Evolutionary conservation across 1,140 invertebrate species (phyloP).

Genomic region (Drosophila kurseongensis): DNA sequence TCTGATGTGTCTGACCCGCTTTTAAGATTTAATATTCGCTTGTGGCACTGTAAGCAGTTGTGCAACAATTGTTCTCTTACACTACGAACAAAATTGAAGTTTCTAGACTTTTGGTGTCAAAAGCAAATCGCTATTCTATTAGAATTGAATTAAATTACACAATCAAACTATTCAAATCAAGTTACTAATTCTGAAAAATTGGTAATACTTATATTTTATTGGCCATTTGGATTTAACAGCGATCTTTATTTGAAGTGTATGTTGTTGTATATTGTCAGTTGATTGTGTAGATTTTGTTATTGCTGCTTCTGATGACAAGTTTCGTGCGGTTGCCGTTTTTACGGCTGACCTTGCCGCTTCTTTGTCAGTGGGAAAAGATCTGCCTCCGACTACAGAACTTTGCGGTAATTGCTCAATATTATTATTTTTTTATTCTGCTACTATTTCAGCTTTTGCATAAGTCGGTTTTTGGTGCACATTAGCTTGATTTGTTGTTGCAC

Average conservation of each 20-base stretch:
- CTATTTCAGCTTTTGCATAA: constrained; percentile 30
- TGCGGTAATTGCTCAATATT: constrained; percentile 65
- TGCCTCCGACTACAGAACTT: constrained; percentile 39
- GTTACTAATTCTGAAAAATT: background rate
- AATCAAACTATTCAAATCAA: too few species aligned
- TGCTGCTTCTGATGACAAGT: constrained; percentile 47
- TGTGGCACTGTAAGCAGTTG: constrained; percentile 30
- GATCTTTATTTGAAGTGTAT: background rate
- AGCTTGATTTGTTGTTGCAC: constrained; percentile 59
- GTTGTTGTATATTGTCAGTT: constrained; percentile 9
- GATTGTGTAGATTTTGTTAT: constrained; percentile 27
- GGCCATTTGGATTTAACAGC: background rate
- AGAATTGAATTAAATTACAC: too few species aligned
- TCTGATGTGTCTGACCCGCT: constrained; percentile 50
- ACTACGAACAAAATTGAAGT: background rate
- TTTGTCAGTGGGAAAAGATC: constrained; percentile 65
- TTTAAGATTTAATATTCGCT: constrained; percentile 27
- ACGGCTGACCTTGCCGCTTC: constrained; percentile 66
- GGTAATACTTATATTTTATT: too few species aligned
- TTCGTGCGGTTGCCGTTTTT: constrained; percentile 46
- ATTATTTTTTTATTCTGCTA: constrained; percentile 16
- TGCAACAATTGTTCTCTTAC: constrained; percentile 55
- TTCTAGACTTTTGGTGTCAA: too few species aligned
- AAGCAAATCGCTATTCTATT: too few species aligned
- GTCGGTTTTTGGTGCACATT: constrained; percentile 33